Conservation (phyloP, 2,797 vertebrate genomes). For the Microctenopoma lineatum region DNA sequence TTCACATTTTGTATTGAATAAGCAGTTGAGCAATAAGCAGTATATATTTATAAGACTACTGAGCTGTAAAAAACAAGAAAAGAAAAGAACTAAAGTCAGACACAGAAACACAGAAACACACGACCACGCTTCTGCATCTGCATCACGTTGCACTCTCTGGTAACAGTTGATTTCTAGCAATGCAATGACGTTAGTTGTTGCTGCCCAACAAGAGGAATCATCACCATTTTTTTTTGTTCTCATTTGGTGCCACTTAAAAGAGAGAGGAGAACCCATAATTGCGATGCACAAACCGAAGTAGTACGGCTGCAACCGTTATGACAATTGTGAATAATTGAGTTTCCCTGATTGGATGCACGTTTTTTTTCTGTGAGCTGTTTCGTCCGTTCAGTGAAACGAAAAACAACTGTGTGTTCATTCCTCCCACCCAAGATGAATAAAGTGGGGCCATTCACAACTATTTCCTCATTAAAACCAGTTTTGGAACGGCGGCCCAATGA, state of each 20-base stretch:
- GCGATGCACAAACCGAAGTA: slow-evolving; percentile 19
- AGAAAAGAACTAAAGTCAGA: slow-evolving; percentile 20
- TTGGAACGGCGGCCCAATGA: slow-evolving; percentile 47
- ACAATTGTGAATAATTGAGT: slow-evolving; percentile 5
- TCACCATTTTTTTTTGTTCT: background rate
- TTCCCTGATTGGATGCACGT: slow-evolving; percentile 41
- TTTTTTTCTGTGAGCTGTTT: slow-evolving; percentile 47
- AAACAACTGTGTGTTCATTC: slow-evolving; percentile 62
- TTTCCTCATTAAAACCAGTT: slow-evolving; percentile 56
- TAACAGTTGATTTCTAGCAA: slow-evolving; percentile 22
- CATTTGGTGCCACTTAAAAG: slow-evolving; percentile 12
- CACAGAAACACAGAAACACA: slow-evolving; percentile 9
- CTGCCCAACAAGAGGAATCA: slow-evolving; percentile 20
- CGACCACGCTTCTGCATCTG: slow-evolving; percentile 24
- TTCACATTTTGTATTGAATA: slow-evolving; percentile 15
- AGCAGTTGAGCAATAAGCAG: background rate
- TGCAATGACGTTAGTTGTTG: slow-evolving; percentile 10
- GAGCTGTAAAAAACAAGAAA: slow-evolving; percentile 8
- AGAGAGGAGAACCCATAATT: slow-evolving; percentile 11
- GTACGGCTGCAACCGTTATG: slow-evolving; percentile 22
- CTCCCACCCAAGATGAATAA: slow-evolving; percentile 68
- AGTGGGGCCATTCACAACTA: slow-evolving; percentile 55
- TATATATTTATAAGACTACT: slow-evolving; percentile 18
- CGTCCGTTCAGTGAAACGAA: slow-evolving; percentile 57
- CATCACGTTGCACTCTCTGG: slow-evolving; percentile 19